These are phyloP conservation scores for Diplodus puntazzo DNA, from an alignment of 2,797 vertebrate genomes.

Conservation along the genomic window DNA sequence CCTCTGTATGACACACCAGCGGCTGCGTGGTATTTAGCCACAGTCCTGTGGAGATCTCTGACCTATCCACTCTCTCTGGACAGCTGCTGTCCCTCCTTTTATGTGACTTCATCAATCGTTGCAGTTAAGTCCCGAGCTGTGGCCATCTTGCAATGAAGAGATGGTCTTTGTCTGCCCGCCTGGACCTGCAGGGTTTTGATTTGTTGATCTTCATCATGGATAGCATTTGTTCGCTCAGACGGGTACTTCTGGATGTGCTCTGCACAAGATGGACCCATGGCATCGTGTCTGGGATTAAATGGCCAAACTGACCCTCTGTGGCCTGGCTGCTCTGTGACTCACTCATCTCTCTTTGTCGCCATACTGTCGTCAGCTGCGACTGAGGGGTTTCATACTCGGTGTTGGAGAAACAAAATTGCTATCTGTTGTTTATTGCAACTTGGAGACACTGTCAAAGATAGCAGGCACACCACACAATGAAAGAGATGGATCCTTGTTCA, in stretches of 20 bases:
- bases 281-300: constrained; percentile 45
- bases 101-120: constrained; percentile 68
- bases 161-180: constrained; percentile 37
- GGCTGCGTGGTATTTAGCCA: constrained; percentile 53
- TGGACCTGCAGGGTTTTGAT: constrained; percentile 50
- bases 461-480: constrained; percentile 3
- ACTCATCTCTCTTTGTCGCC: background rate
- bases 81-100: constrained; percentile 61
- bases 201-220: constrained; percentile 52
- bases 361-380: constrained; percentile 5
- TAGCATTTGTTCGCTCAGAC: constrained; percentile 44
- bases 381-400: background rate
- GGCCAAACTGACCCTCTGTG: constrained; percentile 31
- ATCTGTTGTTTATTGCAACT: constrained; percentile 18
- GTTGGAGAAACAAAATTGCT: constrained; percentile 9
- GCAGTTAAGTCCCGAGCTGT: constrained; percentile 46
- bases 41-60: constrained; percentile 55
- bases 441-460: background rate
- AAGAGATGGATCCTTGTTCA: background rate
- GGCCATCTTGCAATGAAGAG: constrained; percentile 48
- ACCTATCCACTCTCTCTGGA: constrained; percentile 59
- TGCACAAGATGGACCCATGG: constrained; percentile 30
- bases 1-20: constrained; percentile 36
- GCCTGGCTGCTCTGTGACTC: constrained; percentile 36
- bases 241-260: constrained; percentile 42